Base-by-base conservation (phyloP, 1,140 invertebrate genomes). In the Asobara japonica region DNA sequence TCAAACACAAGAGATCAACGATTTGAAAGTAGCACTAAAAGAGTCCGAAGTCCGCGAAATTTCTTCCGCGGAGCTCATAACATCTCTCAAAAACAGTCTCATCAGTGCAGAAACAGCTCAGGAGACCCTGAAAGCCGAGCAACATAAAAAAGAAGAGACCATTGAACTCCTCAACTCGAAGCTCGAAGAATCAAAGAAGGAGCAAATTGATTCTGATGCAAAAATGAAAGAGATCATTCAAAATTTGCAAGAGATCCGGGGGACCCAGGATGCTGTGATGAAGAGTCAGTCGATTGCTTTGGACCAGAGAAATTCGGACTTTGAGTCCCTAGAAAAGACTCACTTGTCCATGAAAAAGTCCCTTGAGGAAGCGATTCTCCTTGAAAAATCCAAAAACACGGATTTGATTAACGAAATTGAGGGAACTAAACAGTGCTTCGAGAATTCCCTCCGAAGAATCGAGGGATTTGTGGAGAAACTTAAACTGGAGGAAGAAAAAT, bases 151-250 rank as follows among this genome's bases (percentile, higher is more conserved):
- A 61, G 75, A 84, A 30, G 76, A 84, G 25, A 70, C 76, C 2
- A 30, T 83, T 8, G 11, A 65, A 0, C 65, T 77, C 16, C 60
- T 81, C 3, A 72, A 76, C 13, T 33, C 71, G 0, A 81, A 83
- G 71, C n/a, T 82, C 1, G 78, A 84, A 22, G 69, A 77, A 8
- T 30, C 76, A 36, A 70, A 18, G 30, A 77, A 78, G 48, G 82
- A 84, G 38, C 77, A 79, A 41, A 64, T 77, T 56, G 70, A 74
- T 7, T 78, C 76, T 0, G 82, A 84, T 36, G 56, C 77, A 1
- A 83, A 79, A 48, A 48, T 85, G 64, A 82, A 84, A 29, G 83
- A 84, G 67, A 36, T 83, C 5, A 83, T 85, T 41, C 36, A 72
- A 2, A 82, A 80, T 72, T 36, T 84, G 8, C 79, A 84, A 41